These are phyloP conservation scores for Micromys minutus DNA, from an alignment of 2,113 vertebrate genomes.

Conservation along the genomic window DNA sequence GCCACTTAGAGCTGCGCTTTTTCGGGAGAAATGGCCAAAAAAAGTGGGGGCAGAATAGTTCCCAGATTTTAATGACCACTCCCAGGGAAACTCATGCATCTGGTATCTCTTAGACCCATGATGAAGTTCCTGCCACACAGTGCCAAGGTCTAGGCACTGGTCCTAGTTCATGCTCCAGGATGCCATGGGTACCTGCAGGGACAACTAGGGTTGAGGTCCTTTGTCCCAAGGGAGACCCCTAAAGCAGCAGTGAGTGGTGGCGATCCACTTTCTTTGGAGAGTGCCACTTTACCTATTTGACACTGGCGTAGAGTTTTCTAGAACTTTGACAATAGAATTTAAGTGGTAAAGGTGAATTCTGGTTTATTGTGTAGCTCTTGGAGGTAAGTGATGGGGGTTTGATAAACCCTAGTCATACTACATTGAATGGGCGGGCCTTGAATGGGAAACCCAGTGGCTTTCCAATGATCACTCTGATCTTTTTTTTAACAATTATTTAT, in stretches of 20 bases:
- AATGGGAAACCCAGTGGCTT: slow-evolving; percentile 80
- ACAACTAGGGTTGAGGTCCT: too few relatives aligned
- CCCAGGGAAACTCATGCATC: neutral
- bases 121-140: fast-evolving
- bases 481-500: too few relatives aligned
- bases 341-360: slow-evolving; percentile 21
- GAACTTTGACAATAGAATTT: neutral
- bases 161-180: too few relatives aligned
- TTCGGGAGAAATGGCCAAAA: neutral
- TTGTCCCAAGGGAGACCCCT: neutral
- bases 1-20: fast-evolving
- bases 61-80: neutral
- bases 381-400: slow-evolving; percentile 77
- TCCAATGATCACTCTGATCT: slow-evolving; percentile 75
- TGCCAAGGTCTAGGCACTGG: neutral
- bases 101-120: fast-evolving
- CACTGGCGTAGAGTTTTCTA: neutral
- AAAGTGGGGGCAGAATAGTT: fast-evolving
- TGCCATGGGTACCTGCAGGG: fast-evolving
- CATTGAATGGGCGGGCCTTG: slow-evolving; percentile 71
- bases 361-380: slow-evolving; percentile 70
- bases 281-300: neutral
- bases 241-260: neutral
- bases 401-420: slow-evolving; percentile 81
- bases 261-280: neutral